phyloP scores from a whole-genome alignment of 2,113 vertebrate genomes.

The Taxidea taxus region DNA sequence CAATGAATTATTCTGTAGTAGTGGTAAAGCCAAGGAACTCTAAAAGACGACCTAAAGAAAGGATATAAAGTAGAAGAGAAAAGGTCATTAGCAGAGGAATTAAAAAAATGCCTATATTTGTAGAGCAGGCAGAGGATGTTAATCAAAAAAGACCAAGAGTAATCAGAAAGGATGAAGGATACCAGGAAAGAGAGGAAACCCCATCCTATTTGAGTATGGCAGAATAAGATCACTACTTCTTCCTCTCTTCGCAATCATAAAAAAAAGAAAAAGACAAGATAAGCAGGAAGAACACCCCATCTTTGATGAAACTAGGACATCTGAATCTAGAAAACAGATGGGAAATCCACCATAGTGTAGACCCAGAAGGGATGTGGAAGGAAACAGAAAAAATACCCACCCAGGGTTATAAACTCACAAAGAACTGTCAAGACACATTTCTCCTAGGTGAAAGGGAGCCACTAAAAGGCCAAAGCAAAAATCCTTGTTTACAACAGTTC shows the following conservation, averaged over 20 bases:
- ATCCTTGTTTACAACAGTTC: background rate
- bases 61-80: background rate
- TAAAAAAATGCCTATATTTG: background rate
- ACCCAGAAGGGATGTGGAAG: background rate
- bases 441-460: background rate
- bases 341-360: background rate
- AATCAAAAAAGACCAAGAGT: background rate
- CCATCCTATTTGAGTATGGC: background rate
- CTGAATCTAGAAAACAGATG: background rate
- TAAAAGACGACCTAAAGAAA: background rate
- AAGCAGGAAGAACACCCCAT: background rate
- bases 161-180: background rate
- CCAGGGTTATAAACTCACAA: background rate
- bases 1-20: background rate
- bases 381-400: background rate
- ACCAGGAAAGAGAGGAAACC: background rate
- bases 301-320: background rate
- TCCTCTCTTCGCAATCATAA: background rate
- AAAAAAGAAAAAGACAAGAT: background rate
- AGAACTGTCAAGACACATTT: background rate
- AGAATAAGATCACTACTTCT: conserved; percentile 1
- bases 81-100: background rate
- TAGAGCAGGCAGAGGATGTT: background rate
- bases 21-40: background rate
- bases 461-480: conserved; percentile 1